Evolutionary conservation across 2,113 vertebrate species (phyloP), one percentile per base, ranked within the genome.

Genomic region (Corydoras maculifer): DNA sequence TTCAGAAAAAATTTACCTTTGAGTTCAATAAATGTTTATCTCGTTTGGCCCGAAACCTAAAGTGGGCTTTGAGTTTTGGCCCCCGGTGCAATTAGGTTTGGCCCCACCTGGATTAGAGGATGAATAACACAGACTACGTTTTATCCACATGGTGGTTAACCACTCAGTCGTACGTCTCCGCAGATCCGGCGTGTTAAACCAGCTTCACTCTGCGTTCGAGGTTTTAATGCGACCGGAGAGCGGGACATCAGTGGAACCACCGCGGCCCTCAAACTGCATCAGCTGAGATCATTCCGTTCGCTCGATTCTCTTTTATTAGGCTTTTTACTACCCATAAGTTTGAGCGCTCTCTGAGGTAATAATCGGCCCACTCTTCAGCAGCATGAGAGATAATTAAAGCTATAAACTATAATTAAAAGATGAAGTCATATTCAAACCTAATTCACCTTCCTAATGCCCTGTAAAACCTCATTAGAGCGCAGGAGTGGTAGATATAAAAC

Each of bases 391-490:
- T 67, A 67, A 67, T 67, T 67, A 67, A 15, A 35, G 65, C 30
- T 30, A 9, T 67, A 57, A 67, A 67, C 51, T 67, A 51, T 57
- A 67, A 66, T 66, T 31, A 66, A 54, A 67, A 51, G 29, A 67
- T 57, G 25, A 8, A 67, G 51, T 35, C 65, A 67, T 67, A 67
- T 55, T 67, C 51, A 10, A 57, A 55, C 51, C 31, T 35, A 55
- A 67, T 67, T 30, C 65, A 30, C 53, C 30, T 67, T 30, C 54
- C 29, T 67, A 67, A 57, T 43, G 30, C 65, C 51, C 30, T 12
- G 29, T 55, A 67, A 35, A 67, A 67, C 65, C 65, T 67, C 65
- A 67, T 67, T 35, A 67, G 25, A 51, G 53, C n/a, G 55, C 10
- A 0, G 9, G 31, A 57, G 14, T 9, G 14, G 13, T 30, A 15